Conservation (phyloP, 2,113 vertebrate genomes). For the Zosterops hypoxanthus region DNA sequence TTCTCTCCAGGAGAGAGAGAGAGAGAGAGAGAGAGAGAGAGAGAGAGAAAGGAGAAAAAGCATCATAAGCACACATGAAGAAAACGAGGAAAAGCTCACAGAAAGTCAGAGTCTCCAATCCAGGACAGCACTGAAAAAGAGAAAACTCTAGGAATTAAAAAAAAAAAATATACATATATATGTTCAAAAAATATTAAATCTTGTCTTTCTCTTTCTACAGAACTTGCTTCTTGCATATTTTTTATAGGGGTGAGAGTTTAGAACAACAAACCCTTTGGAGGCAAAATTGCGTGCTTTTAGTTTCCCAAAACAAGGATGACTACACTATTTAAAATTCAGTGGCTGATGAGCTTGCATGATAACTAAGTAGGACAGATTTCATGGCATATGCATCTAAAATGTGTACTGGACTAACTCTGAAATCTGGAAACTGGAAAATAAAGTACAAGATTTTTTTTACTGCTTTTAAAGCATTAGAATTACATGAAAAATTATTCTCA, state of each 20-base stretch:
- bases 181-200: neutral
- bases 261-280: neutral
- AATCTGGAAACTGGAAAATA: neutral
- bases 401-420: neutral
- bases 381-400: neutral
- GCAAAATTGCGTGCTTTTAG: neutral
- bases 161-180: too few species aligned
- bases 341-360: neutral
- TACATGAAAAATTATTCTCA: slow-evolving; percentile 5
- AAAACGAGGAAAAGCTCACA: neutral
- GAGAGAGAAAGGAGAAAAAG: neutral
- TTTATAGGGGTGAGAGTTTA: neutral
- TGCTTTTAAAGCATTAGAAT: neutral
- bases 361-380: slow-evolving; percentile 14
- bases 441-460: neutral
- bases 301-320: neutral
- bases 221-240: neutral
- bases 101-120: neutral
- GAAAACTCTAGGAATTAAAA: neutral
- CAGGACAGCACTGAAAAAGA: neutral
- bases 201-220: neutral
- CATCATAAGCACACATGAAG: neutral
- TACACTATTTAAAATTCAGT: neutral
- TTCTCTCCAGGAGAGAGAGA: neutral
- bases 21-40: neutral